Base-by-base conservation (phyloP, 2,797 vertebrate species). In the Caiman crocodilus region DNA sequence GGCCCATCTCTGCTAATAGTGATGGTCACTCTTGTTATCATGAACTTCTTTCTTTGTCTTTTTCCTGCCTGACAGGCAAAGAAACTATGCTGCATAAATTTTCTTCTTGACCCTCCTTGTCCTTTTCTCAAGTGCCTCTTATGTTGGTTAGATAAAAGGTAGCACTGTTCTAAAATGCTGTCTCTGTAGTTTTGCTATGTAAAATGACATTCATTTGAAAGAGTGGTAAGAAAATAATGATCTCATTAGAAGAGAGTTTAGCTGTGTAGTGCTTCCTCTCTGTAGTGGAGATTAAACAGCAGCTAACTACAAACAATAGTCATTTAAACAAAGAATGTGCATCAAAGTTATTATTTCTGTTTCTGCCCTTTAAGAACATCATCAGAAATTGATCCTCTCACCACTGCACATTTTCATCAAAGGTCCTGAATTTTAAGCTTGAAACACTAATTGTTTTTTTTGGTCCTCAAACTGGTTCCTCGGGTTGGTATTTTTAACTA, bases 251-350 rank as follows among this genome's bases (percentile, higher is more conserved):
- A 95, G 94, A 95, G 81, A 95, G 93, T 95, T 90, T 87, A 95
- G 86, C 93, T 95, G 90, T 96, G 94, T 97, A 98, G 97, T 96
- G 93, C 94, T 97, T 98, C 96, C 91, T 97, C 85, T 97, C 94
- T 94, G 84, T 93, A 96, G 94, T 84, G 85, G 94, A 98, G 96
- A 97, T 98, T 98, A 97, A 98, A 97, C 96, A 96, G 94, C 80
- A 93, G 93, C 95, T 96, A 97, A 97, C 97, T 97, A 96, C 95
- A 98, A 98, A 98, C 97, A 97, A 97, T 96, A 97, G 96, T 93
- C 87, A 95, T 97, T 96, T 94, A 95, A 93, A 97, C 97, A 97
- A 95, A 96, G 93, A 93, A 88, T 80, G 1, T 1, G 64, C 92
- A 96, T 95, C 90, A 90, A 90, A 93, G 94, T 96, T 97, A 94